Conservation (phyloP, 2,113 vertebrate species). For the Cyphomyrus plagiostoma region DNA sequence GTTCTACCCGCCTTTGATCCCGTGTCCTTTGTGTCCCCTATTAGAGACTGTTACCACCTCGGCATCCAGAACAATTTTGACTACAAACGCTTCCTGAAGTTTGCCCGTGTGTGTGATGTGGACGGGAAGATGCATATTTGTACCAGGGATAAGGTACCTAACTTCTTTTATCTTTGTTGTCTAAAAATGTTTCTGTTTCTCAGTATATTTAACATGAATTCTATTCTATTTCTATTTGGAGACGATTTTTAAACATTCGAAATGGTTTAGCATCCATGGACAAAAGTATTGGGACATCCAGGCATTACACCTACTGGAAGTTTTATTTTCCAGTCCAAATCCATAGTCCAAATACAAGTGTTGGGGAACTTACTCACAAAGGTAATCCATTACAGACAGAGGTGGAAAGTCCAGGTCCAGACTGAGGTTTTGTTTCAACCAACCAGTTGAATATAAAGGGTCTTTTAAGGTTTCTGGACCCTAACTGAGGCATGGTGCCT, state of each 20-base stretch:
- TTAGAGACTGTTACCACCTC: slow-evolving; percentile 86
- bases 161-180: neutral
- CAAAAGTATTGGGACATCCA: neutral
- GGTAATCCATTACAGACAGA: too few species aligned
- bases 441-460: too few species aligned
- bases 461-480: neutral
- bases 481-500: neutral
- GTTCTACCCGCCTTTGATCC: neutral
- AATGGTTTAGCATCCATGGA: neutral
- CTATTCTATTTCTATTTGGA: neutral
- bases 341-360: too few species aligned
- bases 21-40: neutral
- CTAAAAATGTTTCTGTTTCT: neutral
- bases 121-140: slow-evolving; percentile 72
- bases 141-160: slow-evolving; percentile 80
- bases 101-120: slow-evolving; percentile 80
- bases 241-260: neutral
- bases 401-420: too few species aligned
- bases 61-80: slow-evolving; percentile 94
- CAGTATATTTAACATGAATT: neutral
- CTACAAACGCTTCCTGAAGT: slow-evolving; percentile 76
- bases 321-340: neutral
- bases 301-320: neutral
- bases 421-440: too few species aligned
- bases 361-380: too few species aligned